Conservation (phyloP, 64 coral and sea anemone species). For the Stylophora pistillata region DNA sequence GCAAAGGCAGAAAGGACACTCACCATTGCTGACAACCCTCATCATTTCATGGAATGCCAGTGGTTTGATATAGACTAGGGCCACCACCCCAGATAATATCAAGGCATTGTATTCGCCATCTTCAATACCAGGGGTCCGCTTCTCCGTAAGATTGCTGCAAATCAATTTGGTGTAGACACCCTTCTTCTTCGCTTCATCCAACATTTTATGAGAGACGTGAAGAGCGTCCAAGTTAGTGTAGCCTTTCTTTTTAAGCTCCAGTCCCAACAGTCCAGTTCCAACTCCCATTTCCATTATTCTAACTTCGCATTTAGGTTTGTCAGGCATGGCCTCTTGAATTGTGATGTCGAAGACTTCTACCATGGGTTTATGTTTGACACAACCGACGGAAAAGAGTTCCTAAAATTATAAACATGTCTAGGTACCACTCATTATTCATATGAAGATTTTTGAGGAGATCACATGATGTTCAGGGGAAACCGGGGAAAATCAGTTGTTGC, state of each 20-base stretch:
- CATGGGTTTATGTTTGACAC: not conserved
- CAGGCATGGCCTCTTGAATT: not conserved
- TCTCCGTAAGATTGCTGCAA: slow-evolving; percentile 2
- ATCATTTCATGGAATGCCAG: slow-evolving; percentile 30
- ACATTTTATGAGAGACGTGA: slow-evolving; percentile 35
- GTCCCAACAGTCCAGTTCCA: slow-evolving; percentile 25
- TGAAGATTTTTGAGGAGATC: no score
- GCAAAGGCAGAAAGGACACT: not conserved
- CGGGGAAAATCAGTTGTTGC: no score
- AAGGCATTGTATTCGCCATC: slow-evolving; percentile 30
- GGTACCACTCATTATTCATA: no score
- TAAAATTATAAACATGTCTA: not conserved
- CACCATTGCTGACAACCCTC: slow-evolving; percentile 44
- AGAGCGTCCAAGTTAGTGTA: slow-evolving; percentile 29
- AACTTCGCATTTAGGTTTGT: not conserved
- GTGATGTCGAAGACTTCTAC: not conserved
- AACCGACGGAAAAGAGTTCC: not conserved
- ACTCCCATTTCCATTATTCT: slow-evolving; percentile 13
- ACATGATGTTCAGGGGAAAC: no score
- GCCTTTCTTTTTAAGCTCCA: slow-evolving; percentile 23
- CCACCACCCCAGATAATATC: slow-evolving; percentile 8
- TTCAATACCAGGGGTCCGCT: slow-evolving; percentile 2
- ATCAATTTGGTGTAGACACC: slow-evolving; percentile 37
- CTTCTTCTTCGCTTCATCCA: slow-evolving; percentile 25
- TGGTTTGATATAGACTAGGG: slow-evolving; percentile 10